A percentile compares a stretch with the other conserved stretches of the same genome.
Conservation (phyloP, 2,797 vertebrate species). For the Dromococcyx pavoninus region DNA sequence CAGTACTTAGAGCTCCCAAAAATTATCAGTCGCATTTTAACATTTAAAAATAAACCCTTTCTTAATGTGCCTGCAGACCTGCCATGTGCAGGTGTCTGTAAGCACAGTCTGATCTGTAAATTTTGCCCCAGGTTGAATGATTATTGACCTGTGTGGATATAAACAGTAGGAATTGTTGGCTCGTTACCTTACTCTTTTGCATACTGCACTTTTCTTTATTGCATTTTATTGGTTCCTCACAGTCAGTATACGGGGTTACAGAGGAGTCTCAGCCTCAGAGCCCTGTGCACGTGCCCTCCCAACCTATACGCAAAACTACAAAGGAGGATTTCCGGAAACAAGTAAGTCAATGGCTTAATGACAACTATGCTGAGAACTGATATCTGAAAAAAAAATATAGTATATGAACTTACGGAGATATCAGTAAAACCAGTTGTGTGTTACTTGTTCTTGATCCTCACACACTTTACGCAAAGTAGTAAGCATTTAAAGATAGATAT, state of each 20-base stretch:
- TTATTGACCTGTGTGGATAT: slow-evolving; percentile 20
- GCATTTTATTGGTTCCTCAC: background rate
- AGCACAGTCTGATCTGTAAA: background rate
- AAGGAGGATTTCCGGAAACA: slow-evolving; percentile 92
- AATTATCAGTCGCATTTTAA: background rate
- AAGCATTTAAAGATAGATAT: background rate
- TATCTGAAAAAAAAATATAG: background rate
- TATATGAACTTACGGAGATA: background rate
- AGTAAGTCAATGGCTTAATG: slow-evolving; percentile 67
- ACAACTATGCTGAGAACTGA: background rate
- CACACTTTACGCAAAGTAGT: background rate
- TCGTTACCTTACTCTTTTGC: background rate
- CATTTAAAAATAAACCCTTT: background rate
- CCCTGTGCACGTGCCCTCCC: slow-evolving; percentile 85
- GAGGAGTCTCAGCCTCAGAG: slow-evolving; percentile 91
- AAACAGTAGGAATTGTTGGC: background rate
- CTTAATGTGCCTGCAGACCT: background rate
- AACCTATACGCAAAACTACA: slow-evolving; percentile 86
- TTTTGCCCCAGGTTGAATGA: background rate
- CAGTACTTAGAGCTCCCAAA: background rate
- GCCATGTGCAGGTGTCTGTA: background rate
- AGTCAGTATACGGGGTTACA: slow-evolving; percentile 92
- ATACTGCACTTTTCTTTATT: background rate
- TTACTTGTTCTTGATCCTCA: background rate
- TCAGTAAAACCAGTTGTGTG: background rate